A percentile compares a stretch with the other conserved stretches of the same genome.
Evolutionary conservation across 2,797 vertebrate species (phyloP).

Genomic region (Ataeniobius toweri): DNA sequence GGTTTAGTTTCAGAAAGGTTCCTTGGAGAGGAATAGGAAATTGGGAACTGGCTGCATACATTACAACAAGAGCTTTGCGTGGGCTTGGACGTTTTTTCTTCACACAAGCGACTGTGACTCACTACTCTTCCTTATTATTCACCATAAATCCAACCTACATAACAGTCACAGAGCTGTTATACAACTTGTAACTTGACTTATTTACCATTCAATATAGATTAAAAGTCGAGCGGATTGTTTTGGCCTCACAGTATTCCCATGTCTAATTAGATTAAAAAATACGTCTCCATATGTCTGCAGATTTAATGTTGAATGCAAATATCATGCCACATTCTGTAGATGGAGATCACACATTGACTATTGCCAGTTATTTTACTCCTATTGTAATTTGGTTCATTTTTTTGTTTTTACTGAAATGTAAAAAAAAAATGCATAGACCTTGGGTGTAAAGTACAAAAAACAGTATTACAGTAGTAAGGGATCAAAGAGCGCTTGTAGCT

Average conservation of each 20-base stretch:
- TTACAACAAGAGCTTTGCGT: slow-evolving; percentile 74
- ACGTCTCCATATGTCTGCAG: slow-evolving; percentile 50
- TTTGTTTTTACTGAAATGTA: slow-evolving; percentile 17
- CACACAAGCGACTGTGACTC: slow-evolving; percentile 66
- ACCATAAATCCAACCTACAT: slow-evolving; percentile 71
- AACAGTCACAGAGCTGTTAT: slow-evolving; percentile 59
- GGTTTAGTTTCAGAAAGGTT: slow-evolving; percentile 74
- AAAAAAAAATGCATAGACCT: neutral
- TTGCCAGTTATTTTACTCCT: slow-evolving; percentile 51
- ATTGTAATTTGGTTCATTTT: slow-evolving; percentile 25
- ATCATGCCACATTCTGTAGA: slow-evolving; percentile 38
- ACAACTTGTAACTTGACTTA: slow-evolving; percentile 52
- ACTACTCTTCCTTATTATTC: slow-evolving; percentile 70
- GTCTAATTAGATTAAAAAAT: slow-evolving; percentile 71
- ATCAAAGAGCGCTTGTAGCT: neutral
- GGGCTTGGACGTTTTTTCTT: slow-evolving; percentile 70
- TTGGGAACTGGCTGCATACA: slow-evolving; percentile 78
- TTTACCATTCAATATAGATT: slow-evolving; percentile 62
- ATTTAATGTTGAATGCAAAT: slow-evolving; percentile 60
- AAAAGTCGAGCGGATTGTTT: slow-evolving; percentile 59
- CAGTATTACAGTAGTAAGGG: neutral
- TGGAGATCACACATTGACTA: slow-evolving; percentile 37
- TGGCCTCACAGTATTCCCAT: slow-evolving; percentile 50
- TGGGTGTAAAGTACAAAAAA: slow-evolving; percentile 5
- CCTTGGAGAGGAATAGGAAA: slow-evolving; percentile 79